Conservation (phyloP, 1,140 invertebrate genomes). For the Galleria mellonella region DNA sequence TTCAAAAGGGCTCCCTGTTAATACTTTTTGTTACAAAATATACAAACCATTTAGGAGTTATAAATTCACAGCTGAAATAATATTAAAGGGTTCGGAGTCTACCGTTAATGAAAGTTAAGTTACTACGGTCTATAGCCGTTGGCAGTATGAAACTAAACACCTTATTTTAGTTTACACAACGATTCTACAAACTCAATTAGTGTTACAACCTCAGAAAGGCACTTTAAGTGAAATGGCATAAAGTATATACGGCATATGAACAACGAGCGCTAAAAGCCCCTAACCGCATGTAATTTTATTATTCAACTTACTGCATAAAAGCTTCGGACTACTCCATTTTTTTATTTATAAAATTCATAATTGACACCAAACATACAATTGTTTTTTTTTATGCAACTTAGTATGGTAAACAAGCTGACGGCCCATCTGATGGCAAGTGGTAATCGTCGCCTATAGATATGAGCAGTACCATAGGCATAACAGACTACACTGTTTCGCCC, state of each 20-base stretch:
- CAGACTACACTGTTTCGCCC: too few relatives aligned
- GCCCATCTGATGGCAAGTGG: too few relatives aligned
- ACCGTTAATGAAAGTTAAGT: slow-evolving; percentile 40
- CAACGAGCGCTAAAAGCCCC: slow-evolving; percentile 15
- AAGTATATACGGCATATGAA: slow-evolving; percentile 18
- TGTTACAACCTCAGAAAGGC: slow-evolving; percentile 39
- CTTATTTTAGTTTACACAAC: slow-evolving; percentile 44
- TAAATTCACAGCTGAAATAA: slow-evolving; percentile 29
- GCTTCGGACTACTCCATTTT: too few relatives aligned
- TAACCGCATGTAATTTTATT: slow-evolving; percentile 21
- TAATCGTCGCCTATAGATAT: too few relatives aligned
- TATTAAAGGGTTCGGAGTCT: slow-evolving; percentile 42
- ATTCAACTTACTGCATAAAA: slow-evolving; percentile 1
- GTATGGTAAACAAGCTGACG: too few relatives aligned
- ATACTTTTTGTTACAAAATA: slow-evolving; percentile 3
- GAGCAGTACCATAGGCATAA: too few relatives aligned
- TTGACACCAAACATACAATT: too few relatives aligned
- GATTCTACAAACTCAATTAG: slow-evolving; percentile 53
- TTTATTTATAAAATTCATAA: too few relatives aligned
- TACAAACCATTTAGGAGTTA: slow-evolving; percentile 14
- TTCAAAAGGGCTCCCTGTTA: neutral
- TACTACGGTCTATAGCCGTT: slow-evolving; percentile 26
- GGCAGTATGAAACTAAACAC: slow-evolving; percentile 48
- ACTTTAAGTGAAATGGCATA: slow-evolving; percentile 25
- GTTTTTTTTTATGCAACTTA: too few relatives aligned